A percentile compares a stretch with the other conserved stretches of the same genome.
Evolutionary conservation across 2,888 invertebrate species (phyloP).

Genomic region (Nomada ferruginata): DNA sequence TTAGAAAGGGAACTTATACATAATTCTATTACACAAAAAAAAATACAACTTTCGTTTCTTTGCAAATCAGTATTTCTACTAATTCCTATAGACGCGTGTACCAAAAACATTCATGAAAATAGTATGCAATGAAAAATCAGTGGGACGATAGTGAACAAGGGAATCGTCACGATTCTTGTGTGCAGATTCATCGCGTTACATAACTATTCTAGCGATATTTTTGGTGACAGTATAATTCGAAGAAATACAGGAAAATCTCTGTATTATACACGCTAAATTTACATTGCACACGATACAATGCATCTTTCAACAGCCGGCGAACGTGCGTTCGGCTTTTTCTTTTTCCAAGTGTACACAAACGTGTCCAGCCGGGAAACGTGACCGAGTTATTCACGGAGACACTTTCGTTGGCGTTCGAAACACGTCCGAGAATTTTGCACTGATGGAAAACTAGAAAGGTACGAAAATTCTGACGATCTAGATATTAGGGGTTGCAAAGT

Average conservation of each 20-base stretch:
- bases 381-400: constrained; percentile 15
- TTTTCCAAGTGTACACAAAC: neutral
- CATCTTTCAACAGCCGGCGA: neutral
- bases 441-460: neutral
- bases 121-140: too few relatives aligned
- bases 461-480: neutral
- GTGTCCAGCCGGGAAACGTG: neutral
- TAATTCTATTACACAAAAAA: too few relatives aligned
- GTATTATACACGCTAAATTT: constrained; percentile 48
- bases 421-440: neutral
- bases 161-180: constrained; percentile 25
- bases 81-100: too few relatives aligned
- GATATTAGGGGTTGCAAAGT: neutral
- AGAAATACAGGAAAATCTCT: constrained; percentile 47
- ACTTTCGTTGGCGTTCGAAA: neutral
- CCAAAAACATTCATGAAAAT: too few relatives aligned
- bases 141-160: neutral
- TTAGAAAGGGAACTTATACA: too few relatives aligned
- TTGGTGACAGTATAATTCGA: constrained; percentile 50
- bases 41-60: too few relatives aligned
- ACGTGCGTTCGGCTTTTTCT: neutral
- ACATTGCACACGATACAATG: constrained; percentile 30
- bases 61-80: too few relatives aligned
- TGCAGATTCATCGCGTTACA: constrained; percentile 39
- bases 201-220: constrained; percentile 54